Evolutionary conservation across 2,888 invertebrate species (phyloP), one percentile per base, ranked within the genome.

Genomic region (Ariolimax columbianus): DNA sequence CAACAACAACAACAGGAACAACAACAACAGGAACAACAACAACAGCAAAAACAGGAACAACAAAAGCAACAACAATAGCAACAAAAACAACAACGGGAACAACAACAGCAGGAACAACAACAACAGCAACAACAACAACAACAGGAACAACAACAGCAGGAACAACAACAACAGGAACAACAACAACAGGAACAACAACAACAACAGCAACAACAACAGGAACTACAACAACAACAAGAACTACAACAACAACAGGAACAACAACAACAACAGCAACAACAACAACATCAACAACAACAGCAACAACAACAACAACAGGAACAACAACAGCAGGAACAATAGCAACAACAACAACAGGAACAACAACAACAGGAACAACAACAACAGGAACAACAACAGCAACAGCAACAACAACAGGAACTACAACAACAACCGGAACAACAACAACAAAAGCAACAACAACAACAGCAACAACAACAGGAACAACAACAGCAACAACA

Each of bases 131-230:
- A 23, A 55, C 55, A 23, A 55, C 55, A 23, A 6, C 55, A 55
- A 55, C 55, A 23, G 26, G 19, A 23, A 55, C 55, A 23, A 55
- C 55, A 55, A 33, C 11, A 23, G 23, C 55, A 23, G 23, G 33
- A 33, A 30, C 66, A 33, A 33, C 66, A 66, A 33, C 30, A 66
- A 66, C 66, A 66, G 19, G 33, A 66, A 33, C 66, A 66, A 0
- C 66, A 33, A 33, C 30, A 33, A 66, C 30, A 33, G 33, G 2
- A 19, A 40, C 72, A 40, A 19, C 72, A 66, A 30, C 66, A 33
- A 66, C 66, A 33, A 30, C 66, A 33, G 33, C 66, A 66, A 66
- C 66, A 66, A n/a, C n/a, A n/a, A n/a, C n/a, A n/a, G n/a, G n/a
- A n/a, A n/a, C n/a, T n/a, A n/a, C n/a, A n/a, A n/a, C 66, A 33